Evolutionary conservation across 2,113 vertebrate species (phyloP), one percentile per base, ranked within the genome.

Genomic region (Marmota flaviventris): DNA sequence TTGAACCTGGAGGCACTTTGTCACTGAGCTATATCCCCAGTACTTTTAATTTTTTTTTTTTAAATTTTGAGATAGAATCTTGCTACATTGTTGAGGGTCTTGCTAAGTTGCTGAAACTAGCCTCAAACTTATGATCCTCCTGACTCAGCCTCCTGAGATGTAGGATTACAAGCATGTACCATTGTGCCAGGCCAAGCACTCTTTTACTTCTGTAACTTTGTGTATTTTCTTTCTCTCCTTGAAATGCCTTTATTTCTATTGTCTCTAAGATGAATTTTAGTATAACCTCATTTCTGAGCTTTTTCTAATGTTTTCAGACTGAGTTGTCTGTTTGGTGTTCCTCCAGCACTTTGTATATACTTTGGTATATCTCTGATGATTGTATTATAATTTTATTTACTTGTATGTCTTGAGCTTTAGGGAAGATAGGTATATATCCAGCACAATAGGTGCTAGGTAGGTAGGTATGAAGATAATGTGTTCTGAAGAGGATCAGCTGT

Each of bases 331-430:
- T 91, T 81, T 16, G 77, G 18, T 93, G 34, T 97, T 92, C 37
- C 14, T 16, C 1, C 77, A 53, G 16, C 12, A 58, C 53, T 95
- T 94, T 86, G 29, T 85, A 37, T 87, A 22, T 73, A 65, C n/a
- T 78, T 92, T 70, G 82, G 9, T 67, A 8, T 75, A 89, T 5
- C 18, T 58, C n/a, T 82, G n/a, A 32, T 85, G 51, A 73, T 13
- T 77, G 16, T 45, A 72, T 88, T 94, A 69, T 69, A 73, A 85
- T 95, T 95, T 95, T 84, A 81, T 79, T 95, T 96, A 81, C 7
- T 42, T 77, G 18, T 70, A 0, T 73, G 9, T 89, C 63, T 96
- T 85, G 8, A 76, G 75, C 63, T 95, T 91, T 83, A 96, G 63
- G 82, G 32, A 22, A 89, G 63, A 25, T 93, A 94, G 37, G 45